phyloP scores from a whole-genome alignment of 1,140 invertebrate genomes.

The Panagrolaimus sp. region DNA sequence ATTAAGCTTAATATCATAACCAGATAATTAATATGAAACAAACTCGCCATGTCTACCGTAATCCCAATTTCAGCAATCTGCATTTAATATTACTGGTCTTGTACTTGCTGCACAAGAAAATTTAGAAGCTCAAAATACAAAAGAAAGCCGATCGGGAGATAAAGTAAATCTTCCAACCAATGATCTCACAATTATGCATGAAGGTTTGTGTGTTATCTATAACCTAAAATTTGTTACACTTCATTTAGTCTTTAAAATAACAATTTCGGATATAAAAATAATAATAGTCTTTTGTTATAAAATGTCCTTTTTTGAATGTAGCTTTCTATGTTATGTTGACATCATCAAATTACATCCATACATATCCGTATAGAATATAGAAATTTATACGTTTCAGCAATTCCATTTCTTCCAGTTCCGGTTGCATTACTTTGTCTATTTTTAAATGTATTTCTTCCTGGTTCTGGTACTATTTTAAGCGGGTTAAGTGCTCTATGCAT shows the following conservation, averaged over 20 bases:
- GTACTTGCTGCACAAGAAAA: conserved; percentile 49
- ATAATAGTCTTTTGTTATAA: no score
- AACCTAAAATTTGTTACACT: no score
- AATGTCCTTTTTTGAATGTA: no score
- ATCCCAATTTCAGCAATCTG: conserved; percentile 9
- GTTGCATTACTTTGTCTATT: conserved; percentile 78
- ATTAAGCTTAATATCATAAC: no score
- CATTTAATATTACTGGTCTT: conserved; percentile 55
- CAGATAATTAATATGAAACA: background rate
- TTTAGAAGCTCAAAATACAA: conserved; percentile 48
- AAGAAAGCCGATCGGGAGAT: conserved; percentile 13
- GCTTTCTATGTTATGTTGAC: no score
- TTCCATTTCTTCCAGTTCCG: conserved; percentile 75
- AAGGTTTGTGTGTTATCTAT: conserved; percentile 61
- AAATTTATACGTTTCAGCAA: conserved; percentile 69
- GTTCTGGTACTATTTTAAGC: conserved; percentile 76
- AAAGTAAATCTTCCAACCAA: conserved; percentile 52
- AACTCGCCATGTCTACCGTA: background rate
- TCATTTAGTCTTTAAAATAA: no score
- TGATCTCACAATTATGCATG: conserved; percentile 62
- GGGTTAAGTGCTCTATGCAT: conserved; percentile 79
- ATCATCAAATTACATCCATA: no score
- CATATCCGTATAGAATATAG: no score
- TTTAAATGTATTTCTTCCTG: conserved; percentile 77
- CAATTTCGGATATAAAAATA: no score